These are phyloP conservation scores for Entomobrya proxima DNA, from an alignment of 2,888 invertebrate species.

Conservation along the genomic window DNA sequence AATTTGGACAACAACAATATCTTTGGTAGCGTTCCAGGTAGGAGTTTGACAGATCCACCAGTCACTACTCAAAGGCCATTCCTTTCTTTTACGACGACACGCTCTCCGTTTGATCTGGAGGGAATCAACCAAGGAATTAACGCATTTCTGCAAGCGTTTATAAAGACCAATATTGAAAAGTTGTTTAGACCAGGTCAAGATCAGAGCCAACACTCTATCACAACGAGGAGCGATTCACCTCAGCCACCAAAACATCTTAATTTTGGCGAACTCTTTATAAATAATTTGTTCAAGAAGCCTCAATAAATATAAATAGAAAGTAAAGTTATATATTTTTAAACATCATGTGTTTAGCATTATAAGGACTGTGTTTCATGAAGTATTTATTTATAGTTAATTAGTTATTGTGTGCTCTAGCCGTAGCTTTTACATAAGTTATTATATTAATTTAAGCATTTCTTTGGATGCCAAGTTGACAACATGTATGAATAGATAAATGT, in stretches of 20 bases:
- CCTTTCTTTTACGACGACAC: conserved; percentile 30
- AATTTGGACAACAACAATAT: conserved; percentile 44
- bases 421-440: too few species aligned
- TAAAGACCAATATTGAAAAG: conserved; percentile 59
- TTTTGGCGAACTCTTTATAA: conserved; percentile 29
- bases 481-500: too few species aligned
- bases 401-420: too few species aligned
- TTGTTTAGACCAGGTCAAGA: conserved; percentile 46
- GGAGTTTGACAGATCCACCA: neutral
- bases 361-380: too few species aligned
- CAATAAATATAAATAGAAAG: neutral
- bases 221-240: conserved; percentile 30
- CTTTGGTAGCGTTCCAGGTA: conserved; percentile 52
- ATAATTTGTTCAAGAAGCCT: conserved; percentile 29
- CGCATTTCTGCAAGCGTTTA: conserved; percentile 58
- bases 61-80: conserved; percentile 34
- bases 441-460: too few species aligned
- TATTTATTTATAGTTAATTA: too few species aligned
- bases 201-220: conserved; percentile 29
- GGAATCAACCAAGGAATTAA: conserved; percentile 60
- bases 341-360: too few species aligned
- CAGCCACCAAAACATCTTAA: neutral
- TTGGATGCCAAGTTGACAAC: too few species aligned
- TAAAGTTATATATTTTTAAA: too few species aligned
- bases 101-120: conserved; percentile 49